Evolutionary conservation across 53 echinoderm and acorn worm genomes (phyloP).

Genomic region (Mesocentrotus franciscanus): DNA sequence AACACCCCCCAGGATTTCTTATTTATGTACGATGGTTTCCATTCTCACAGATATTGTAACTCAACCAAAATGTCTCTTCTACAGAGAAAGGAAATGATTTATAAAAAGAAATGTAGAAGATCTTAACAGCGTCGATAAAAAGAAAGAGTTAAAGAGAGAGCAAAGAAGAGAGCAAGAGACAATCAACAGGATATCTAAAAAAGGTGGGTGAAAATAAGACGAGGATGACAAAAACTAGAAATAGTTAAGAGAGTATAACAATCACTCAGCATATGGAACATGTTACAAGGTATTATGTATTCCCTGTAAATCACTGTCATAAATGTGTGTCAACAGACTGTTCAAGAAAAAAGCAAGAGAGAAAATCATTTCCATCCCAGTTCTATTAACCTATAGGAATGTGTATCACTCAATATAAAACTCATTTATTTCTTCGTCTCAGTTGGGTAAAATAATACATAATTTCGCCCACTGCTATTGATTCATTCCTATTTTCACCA

Average conservation of each 20-base stretch:
- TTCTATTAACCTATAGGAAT: too few species aligned
- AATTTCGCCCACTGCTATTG: neutral
- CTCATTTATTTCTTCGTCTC: neutral
- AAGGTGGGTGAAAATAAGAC: neutral
- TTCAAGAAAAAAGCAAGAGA: neutral
- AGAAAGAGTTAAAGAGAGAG: neutral
- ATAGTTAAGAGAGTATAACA: neutral
- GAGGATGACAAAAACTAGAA: neutral
- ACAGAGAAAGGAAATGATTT: neutral
- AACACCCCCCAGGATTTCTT: neutral
- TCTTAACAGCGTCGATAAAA: neutral
- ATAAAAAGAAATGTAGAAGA: neutral
- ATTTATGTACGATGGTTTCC: neutral
- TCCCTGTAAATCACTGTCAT: neutral
- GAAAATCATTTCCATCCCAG: neutral
- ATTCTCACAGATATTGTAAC: neutral
- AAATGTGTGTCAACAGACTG: neutral
- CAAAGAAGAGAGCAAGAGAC: neutral
- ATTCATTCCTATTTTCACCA: neutral
- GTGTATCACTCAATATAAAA: neutral
- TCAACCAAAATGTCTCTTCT: neutral
- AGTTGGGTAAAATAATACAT: neutral
- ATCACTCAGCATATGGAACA: neutral
- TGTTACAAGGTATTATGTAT: neutral
- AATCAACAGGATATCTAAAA: neutral